These are phyloP conservation scores for Campylomormyrus tamandua DNA, from an alignment of 2,113 vertebrate species.

Conservation along the genomic window DNA sequence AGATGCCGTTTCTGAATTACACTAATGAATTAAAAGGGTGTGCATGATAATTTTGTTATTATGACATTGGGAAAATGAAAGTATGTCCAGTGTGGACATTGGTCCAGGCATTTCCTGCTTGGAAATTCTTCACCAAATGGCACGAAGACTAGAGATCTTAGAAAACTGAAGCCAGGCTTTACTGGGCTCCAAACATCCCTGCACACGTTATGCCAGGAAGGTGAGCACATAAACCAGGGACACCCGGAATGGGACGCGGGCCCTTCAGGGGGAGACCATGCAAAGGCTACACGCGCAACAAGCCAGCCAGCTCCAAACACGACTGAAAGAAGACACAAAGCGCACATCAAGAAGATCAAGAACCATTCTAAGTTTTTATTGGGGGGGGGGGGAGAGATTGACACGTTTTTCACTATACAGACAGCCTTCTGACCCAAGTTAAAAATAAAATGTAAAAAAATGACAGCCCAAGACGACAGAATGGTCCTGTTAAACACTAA, in stretches of 20 bases:
- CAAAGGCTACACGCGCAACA: not conserved
- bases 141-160: not conserved
- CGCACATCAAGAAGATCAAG: not conserved
- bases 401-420: conserved; percentile 51
- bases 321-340: not conserved
- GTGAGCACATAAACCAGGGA: not conserved
- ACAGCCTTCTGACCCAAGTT: conserved; percentile 35
- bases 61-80: not conserved
- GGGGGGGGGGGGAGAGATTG: conserved; percentile 43
- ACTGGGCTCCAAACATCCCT: not conserved
- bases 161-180: not conserved
- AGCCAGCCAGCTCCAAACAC: not conserved
- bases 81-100: not conserved
- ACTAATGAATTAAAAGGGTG: not conserved
- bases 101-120: not conserved
- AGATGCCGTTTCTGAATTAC: not conserved
- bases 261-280: not conserved
- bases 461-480: conserved; percentile 49
- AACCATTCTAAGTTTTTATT: conserved; percentile 49
- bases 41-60: not conserved
- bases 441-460: conserved; percentile 47
- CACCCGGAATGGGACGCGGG: not conserved
- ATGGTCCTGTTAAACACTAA: conserved; percentile 31
- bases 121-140: not conserved
- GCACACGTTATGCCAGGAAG: not conserved